Conservation (phyloP, 2,797 vertebrate species). For the Chaunax sp. region DNA sequence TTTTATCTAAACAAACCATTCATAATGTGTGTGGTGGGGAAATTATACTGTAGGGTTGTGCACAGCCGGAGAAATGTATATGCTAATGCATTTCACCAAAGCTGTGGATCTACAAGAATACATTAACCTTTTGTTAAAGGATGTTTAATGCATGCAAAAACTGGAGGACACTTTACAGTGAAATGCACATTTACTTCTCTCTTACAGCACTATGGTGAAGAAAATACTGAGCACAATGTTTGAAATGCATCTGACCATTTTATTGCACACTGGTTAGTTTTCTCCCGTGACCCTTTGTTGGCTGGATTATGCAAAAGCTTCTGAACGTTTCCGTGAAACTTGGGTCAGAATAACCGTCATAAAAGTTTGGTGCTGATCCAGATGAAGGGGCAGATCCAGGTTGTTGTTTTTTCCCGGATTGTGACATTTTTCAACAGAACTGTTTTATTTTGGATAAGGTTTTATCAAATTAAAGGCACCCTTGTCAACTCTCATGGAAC, state of each 20-base stretch:
- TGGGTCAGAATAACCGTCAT: too few species aligned
- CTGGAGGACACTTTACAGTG: conserved; percentile 14
- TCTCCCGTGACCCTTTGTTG: too few species aligned
- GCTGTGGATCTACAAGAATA: conserved; percentile 40
- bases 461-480: too few species aligned
- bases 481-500: too few species aligned
- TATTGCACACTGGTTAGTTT: conserved; percentile 40
- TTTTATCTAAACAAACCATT: conserved; percentile 19
- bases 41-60: conserved; percentile 27
- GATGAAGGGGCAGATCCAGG: too few species aligned
- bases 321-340: too few species aligned
- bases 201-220: conserved; percentile 32
- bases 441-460: too few species aligned
- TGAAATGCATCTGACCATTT: conserved; percentile 53
- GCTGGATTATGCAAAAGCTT: too few species aligned
- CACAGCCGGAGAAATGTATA: conserved; percentile 1
- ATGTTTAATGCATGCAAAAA: conserved; percentile 49
- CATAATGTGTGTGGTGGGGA: neutral
- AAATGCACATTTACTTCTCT: conserved; percentile 43
- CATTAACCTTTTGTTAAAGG: conserved; percentile 60
- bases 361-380: too few species aligned
- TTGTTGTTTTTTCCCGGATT: too few species aligned
- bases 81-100: conserved; percentile 19
- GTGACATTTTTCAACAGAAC: too few species aligned
- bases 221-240: conserved; percentile 48